Evolutionary conservation across 2,888 invertebrate species (phyloP), one percentile per base, ranked within the genome.

Genomic region (Dryomyza anilis): DNA sequence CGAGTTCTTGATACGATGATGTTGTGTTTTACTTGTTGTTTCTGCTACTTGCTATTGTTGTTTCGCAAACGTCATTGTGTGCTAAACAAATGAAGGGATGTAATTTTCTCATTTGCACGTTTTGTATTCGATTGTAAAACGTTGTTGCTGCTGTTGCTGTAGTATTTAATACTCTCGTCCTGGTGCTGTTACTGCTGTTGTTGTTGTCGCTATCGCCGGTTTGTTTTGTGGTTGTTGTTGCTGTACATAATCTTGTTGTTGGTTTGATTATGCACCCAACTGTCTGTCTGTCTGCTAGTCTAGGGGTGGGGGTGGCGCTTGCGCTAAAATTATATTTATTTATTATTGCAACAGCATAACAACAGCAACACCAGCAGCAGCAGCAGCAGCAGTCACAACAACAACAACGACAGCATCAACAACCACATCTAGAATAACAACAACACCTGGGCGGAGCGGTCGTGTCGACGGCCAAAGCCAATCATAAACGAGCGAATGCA

Each of bases 241-340:
- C 29, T 58, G 27, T 27, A 16, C 12, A 30, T 27, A 23, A 46
- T 58, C 23, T 46, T 58, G 29, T 16, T 30, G 19, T 55, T 33
- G 21, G 16, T 55, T 30, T 55, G 16, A 36, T 33, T 55, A 2
- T 33, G 2, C 12, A 7, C 12, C 23, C 29, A 16, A 8, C 19
- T 52, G n/a, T n/a, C n/a, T n/a, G n/a, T n/a, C 23, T 12, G 2
- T 23, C 50, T 25, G 12, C 45, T 8, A 23, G 14, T 4, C n/a
- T n/a, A 63, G 66, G 69, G 68, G 52, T 61, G 66, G 68, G 72
- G 72, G 69, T 62, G 73, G 77, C 82, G 83, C 83, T 76, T 83
- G 82, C 82, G 82, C 82, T 76, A 75, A 76, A 80, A 79, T 80
- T 81, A 80, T 77, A 78, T 81, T 81, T 81, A 80, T 81, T 83